Base-by-base conservation (phyloP, 2,113 vertebrate species). In the Anarhynchus alexandrinus region DNA sequence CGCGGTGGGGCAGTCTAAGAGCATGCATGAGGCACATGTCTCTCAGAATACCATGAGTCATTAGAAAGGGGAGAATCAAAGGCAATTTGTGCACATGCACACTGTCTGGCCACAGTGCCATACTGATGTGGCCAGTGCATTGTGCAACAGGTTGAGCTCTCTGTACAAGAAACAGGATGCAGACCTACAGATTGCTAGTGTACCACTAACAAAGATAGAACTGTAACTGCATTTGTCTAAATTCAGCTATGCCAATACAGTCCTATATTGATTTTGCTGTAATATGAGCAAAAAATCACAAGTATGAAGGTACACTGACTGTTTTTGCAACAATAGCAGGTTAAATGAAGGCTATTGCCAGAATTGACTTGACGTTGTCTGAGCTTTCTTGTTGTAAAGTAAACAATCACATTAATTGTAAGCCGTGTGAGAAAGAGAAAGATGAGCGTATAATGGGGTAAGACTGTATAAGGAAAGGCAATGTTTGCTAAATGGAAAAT, bases 221-320 rank as follows among this genome's bases (percentile, higher is more conserved):
- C 5, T 54, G 8, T 26, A 86, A 47, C 10, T 47, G 3, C 15
- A 19, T 29, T 72, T 66, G 11, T 65, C 7, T 64, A 49, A 88
- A 89, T 73, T 70, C 64, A 78, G 23, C 45, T 77, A 30, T 65
- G 22, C 11, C 43, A 47, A 30, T 47, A 17, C 5, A 23, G n/a
- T 38, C 9, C 9, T 49, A 11, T 38, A 59, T 26, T 51, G 27
- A 49, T 65, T 74, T 76, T 61, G 11, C 29, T 76, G 32, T 47
- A 65, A 66, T 12, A 26, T 12, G 11, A 71, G 10, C 9, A 36
- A 86, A 86, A 88, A 77, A 4, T 1, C 29, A 10, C 12, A 81
- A 17, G 4, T 22, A 47, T 36, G 18, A 69, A 72, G 15, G 1
- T 36, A 81, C 15, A 52, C 1, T 0, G 2, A 15, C 5, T 34